Conservation (phyloP, 2,888 invertebrate species). For the Luffia ferchaultella region DNA sequence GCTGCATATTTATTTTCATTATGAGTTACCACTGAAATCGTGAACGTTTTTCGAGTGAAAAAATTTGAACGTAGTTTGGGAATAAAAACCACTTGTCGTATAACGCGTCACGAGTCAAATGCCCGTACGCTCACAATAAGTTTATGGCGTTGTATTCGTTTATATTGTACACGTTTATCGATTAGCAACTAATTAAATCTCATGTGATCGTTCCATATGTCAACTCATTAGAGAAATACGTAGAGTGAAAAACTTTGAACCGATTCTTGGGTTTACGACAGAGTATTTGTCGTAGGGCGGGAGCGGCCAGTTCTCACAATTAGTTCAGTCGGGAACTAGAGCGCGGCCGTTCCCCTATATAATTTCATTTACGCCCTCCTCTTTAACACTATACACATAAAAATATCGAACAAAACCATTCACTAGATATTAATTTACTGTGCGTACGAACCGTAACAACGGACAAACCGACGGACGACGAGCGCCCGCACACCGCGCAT, state of each 20-base stretch:
- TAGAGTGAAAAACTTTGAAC: neutral
- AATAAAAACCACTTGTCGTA: too few relatives aligned
- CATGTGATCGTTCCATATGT: neutral
- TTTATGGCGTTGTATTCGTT: too few relatives aligned
- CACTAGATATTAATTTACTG: neutral
- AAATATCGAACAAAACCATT: neutral
- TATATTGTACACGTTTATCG: neutral
- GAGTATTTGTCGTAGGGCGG: neutral
- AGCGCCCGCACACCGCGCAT: neutral
- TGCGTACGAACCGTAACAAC: neutral
- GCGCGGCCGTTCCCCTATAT: neutral
- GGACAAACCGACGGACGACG: neutral
- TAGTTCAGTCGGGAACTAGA: neutral
- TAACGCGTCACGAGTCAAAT: too few relatives aligned
- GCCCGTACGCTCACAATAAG: too few relatives aligned
- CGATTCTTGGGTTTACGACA: neutral
- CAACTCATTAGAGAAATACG: neutral
- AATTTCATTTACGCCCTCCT: neutral
- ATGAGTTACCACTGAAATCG: too few relatives aligned
- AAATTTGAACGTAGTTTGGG: too few relatives aligned
- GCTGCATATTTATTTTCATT: too few relatives aligned
- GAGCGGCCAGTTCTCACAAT: too few relatives aligned
- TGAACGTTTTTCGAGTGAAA: too few relatives aligned
- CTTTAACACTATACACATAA: neutral
- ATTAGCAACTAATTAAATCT: neutral